Conservation (phyloP, 2,888 invertebrate species). For the Lepidochrysops patricia region DNA sequence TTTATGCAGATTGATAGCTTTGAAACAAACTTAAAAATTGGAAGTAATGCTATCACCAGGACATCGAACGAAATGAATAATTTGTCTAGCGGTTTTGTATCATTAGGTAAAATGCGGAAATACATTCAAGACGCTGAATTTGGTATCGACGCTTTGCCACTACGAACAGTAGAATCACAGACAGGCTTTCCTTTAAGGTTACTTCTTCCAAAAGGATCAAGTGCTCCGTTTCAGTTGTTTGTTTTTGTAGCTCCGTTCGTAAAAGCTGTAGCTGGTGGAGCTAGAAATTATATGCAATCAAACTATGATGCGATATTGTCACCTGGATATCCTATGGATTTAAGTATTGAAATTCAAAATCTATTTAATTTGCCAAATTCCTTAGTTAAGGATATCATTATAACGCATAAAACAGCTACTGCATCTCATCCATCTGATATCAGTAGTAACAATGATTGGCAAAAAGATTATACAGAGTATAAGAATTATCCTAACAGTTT, state of each 20-base stretch:
- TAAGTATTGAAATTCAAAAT: slow-evolving; percentile 67
- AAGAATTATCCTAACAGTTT: slow-evolving; percentile 18
- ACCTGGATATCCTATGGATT: slow-evolving; percentile 84
- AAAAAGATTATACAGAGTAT: slow-evolving; percentile 22
- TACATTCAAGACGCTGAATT: slow-evolving; percentile 74
- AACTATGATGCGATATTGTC: slow-evolving; percentile 46
- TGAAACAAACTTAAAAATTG: slow-evolving; percentile 73
- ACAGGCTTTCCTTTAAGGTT: slow-evolving; percentile 80
- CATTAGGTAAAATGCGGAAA: slow-evolving; percentile 74
- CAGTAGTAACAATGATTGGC: slow-evolving; percentile 19
- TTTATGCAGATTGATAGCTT: slow-evolving; percentile 77
- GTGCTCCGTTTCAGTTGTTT: slow-evolving; percentile 76
- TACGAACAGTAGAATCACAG: slow-evolving; percentile 65
- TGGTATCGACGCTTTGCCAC: slow-evolving; percentile 64
- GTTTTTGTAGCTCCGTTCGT: slow-evolving; percentile 75
- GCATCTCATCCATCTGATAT: slow-evolving; percentile 22
- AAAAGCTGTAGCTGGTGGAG: slow-evolving; percentile 36
- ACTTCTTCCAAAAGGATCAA: slow-evolving; percentile 80
- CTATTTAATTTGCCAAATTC: slow-evolving; percentile 53
- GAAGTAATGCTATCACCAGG: slow-evolving; percentile 78
- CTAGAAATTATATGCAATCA: slow-evolving; percentile 54
- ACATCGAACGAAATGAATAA: slow-evolving; percentile 75
- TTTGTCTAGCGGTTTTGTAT: slow-evolving; percentile 75
- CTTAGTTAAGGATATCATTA: slow-evolving; percentile 44
- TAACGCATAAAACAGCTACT: slow-evolving; percentile 42